A percentile compares a stretch with the other conserved stretches of the same genome.
Conservation (phyloP, 2,113 vertebrate genomes). For the Willisornis vidua region DNA sequence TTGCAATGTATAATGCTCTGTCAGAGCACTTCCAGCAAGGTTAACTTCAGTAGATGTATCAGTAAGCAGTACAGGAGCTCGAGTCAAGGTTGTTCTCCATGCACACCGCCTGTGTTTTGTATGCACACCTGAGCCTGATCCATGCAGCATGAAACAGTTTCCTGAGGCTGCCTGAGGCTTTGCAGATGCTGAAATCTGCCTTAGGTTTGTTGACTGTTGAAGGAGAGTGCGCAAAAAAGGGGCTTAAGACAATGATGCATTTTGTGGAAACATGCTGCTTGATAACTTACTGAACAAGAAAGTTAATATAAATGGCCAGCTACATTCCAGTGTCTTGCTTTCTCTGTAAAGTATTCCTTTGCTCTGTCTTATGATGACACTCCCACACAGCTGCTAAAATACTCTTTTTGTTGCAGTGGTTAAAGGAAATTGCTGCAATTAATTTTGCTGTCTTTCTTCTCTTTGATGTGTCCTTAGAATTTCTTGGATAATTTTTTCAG, state of each 20-base stretch:
- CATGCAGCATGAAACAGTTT: background rate
- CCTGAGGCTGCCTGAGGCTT: background rate
- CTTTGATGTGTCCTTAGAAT: conserved; percentile 72
- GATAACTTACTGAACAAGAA: conserved; percentile 44
- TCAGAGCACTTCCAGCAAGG: background rate
- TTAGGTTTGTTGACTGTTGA: background rate
- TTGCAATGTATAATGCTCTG: background rate
- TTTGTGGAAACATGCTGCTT: conserved; percentile 41
- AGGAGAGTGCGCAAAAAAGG: background rate
- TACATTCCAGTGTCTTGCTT: conserved; percentile 51
- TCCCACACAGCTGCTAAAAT: conserved; percentile 68
- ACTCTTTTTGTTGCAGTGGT: conserved; percentile 47
- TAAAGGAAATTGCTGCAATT: conserved; percentile 74
- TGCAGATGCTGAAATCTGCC: background rate
- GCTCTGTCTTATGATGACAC: conserved; percentile 53
- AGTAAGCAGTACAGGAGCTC: background rate
- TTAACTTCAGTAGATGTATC: background rate
- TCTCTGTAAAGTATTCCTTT: conserved; percentile 55
- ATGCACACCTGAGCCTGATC: background rate
- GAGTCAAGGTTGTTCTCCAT: background rate
- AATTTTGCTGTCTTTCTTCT: conserved; percentile 68
- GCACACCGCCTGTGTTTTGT: background rate
- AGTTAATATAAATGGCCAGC: conserved; percentile 48
- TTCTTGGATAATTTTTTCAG: conserved; percentile 49
- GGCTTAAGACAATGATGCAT: background rate